A percentile compares a stretch with the other conserved stretches of the same genome.
Evolutionary conservation across 2,113 vertebrate genomes (phyloP).

Genomic region (Osmerus eperlanus): DNA sequence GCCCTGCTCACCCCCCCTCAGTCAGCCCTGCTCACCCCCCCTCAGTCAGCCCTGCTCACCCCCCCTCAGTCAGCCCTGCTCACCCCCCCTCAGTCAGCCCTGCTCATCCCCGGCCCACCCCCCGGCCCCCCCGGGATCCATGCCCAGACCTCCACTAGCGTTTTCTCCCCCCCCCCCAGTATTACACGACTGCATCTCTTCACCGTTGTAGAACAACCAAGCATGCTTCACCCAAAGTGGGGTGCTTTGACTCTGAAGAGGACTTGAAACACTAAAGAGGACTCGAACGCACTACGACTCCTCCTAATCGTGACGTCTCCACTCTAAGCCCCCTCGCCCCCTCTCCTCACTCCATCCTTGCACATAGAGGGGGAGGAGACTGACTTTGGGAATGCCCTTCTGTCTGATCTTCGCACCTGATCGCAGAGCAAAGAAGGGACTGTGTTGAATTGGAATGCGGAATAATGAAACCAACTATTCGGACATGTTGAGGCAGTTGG

Average conservation of each 20-base stretch:
- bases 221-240: slow-evolving; percentile 9
- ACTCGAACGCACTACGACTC: too few species aligned
- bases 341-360: slow-evolving; percentile 1
- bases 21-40: too few species aligned
- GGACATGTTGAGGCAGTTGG: too few species aligned
- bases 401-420: not conserved
- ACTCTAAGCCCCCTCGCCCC: not conserved
- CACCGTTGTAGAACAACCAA: not conserved
- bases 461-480: not conserved
- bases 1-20: too few species aligned
- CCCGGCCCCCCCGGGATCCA: not conserved
- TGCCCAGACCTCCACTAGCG: too few species aligned
- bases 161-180: too few species aligned
- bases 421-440: not conserved
- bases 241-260: not conserved
- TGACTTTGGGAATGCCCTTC: not conserved
- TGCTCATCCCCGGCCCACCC: not conserved
- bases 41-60: too few species aligned
- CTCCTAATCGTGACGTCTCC: too few species aligned
- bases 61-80: too few species aligned
- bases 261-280: not conserved
- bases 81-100: not conserved
- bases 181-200: not conserved
- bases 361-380: not conserved
- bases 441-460: not conserved